phyloP scores from a whole-genome alignment of 2,888 invertebrate genomes.

The Ophraella communa region DNA sequence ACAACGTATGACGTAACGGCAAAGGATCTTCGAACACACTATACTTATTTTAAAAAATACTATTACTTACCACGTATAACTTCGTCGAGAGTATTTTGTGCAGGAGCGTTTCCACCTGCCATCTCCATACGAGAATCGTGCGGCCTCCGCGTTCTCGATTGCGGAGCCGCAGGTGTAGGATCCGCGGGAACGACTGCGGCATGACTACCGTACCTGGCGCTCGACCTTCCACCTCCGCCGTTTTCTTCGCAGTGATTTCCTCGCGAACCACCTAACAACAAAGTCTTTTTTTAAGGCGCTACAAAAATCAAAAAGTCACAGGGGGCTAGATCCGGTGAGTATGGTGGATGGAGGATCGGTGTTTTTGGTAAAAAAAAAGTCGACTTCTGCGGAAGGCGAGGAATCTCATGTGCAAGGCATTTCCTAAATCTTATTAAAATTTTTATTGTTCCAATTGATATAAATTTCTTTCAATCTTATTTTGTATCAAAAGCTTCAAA shows the following conservation, averaged over 20 bases:
- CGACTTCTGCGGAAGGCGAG: no score
- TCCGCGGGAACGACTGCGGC: slow-evolving; percentile 54
- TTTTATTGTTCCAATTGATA: no score
- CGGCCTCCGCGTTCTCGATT: slow-evolving; percentile 49
- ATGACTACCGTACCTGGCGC: slow-evolving; percentile 53
- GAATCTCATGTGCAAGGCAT: no score
- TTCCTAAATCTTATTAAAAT: no score
- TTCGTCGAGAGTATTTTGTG: slow-evolving; percentile 57
- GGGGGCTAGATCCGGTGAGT: no score
- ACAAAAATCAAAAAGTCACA: no score
- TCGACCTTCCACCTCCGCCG: slow-evolving; percentile 47
- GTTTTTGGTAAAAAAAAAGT: no score
- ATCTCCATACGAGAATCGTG: slow-evolving; percentile 57
- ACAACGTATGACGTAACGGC: no score
- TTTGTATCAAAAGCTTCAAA: no score
- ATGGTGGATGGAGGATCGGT: no score
- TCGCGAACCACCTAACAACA: slow-evolving; percentile 60
- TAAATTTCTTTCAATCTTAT: no score
- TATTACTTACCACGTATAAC: slow-evolving; percentile 57
- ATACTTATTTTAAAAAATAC: neutral
- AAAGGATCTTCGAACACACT: neutral
- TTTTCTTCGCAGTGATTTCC: slow-evolving; percentile 61
- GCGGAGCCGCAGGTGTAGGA: slow-evolving; percentile 57
- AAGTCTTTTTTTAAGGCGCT: no score
- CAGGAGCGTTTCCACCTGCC: slow-evolving; percentile 51